Conservation (phyloP, 2,113 vertebrate genomes). For the Tautogolabrus adspersus region DNA sequence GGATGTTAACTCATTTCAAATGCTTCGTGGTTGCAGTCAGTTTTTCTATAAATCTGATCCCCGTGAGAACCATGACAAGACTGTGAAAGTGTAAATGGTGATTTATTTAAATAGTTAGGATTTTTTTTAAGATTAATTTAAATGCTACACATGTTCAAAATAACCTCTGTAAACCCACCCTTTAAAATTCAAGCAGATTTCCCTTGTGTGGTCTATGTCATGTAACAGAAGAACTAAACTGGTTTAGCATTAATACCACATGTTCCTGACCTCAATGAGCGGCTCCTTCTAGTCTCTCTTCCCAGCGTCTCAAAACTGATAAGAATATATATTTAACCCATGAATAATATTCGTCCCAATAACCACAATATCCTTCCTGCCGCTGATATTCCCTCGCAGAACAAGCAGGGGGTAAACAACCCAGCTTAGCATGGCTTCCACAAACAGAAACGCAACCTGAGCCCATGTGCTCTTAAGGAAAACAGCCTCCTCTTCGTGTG, state of each 20-base stretch:
- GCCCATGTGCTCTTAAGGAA: constrained; percentile 58
- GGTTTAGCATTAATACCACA: constrained; percentile 43
- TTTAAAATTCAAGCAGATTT: not conserved
- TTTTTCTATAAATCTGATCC: not conserved
- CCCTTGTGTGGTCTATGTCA: constrained; percentile 51
- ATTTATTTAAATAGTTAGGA: not conserved
- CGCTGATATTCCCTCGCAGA: constrained; percentile 47
- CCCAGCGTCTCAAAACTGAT: constrained; percentile 40
- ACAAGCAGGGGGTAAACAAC: constrained; percentile 67
- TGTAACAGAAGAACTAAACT: constrained; percentile 41
- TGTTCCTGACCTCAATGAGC: constrained; percentile 52
- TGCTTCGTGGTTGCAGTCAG: not conserved
- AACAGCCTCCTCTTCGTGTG: constrained; percentile 50
- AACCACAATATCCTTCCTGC: constrained; percentile 60
- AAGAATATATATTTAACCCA: constrained; percentile 64
- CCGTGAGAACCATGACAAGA: not conserved
- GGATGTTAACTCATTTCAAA: not conserved
- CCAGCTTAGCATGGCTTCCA: constrained; percentile 53
- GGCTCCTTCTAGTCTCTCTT: constrained; percentile 36
- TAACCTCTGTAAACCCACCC: not conserved
- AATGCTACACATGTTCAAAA: not conserved
- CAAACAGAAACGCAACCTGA: constrained; percentile 74
- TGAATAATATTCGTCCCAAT: constrained; percentile 67
- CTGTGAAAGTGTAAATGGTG: not conserved
- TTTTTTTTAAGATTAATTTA: constrained; percentile 1